These are phyloP conservation scores for Drosophila seclusa DNA, from an alignment of 2,888 invertebrate species.

Conservation along the genomic window DNA sequence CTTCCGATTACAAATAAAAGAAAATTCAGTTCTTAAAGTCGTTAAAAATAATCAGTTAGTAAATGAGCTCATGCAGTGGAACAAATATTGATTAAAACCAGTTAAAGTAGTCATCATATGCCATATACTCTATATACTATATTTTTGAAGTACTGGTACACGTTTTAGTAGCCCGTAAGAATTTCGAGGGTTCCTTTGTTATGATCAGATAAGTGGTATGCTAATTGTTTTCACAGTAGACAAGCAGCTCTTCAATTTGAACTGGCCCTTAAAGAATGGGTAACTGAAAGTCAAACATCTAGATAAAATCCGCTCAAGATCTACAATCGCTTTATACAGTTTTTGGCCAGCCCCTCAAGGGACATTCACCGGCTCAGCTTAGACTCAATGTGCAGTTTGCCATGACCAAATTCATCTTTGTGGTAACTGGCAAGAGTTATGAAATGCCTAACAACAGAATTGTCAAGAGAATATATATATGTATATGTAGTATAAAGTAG, in stretches of 20 bases:
- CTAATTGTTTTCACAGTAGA: not conserved
- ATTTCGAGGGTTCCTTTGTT: not conserved
- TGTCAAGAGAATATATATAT: conserved; percentile 43
- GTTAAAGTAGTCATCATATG: not conserved
- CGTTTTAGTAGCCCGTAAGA: not conserved
- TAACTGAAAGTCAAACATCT: conserved; percentile 1
- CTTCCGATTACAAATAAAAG: not conserved
- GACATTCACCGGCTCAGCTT: conserved; percentile 16
- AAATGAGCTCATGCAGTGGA: not conserved
- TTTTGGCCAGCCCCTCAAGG: conserved; percentile 27
- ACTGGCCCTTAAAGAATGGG: too few relatives aligned
- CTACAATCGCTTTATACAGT: conserved; percentile 5
- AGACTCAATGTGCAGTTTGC: conserved; percentile 53
- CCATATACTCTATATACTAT: not conserved
- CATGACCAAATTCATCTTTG: conserved; percentile 52
- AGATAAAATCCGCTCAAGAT: not conserved
- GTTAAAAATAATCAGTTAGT: not conserved
- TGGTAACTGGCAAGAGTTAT: conserved; percentile 20
- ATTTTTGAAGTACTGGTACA: not conserved
- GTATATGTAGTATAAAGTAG: not conserved
- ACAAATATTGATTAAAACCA: not conserved
- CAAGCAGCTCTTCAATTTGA: not conserved
- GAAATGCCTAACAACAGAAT: conserved; percentile 54
- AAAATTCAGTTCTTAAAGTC: not conserved
- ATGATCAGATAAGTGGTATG: not conserved